Base-by-base conservation (phyloP, 2,888 invertebrate species). In the Teinopalpus imperialis region DNA sequence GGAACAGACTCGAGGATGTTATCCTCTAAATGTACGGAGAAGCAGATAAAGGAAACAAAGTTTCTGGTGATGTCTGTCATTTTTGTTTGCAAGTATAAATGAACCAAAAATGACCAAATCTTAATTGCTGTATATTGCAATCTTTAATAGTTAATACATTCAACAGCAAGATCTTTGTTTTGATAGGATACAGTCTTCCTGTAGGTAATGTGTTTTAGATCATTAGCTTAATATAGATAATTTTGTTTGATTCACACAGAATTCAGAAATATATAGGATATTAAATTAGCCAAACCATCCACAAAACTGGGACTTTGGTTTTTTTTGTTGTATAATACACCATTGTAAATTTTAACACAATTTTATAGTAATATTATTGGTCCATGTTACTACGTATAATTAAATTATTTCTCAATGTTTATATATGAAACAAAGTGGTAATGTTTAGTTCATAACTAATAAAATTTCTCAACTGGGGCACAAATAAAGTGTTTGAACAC, bases 91-190 rank as follows among this genome's bases (percentile, higher is more conserved):
- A 54, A 54, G 56, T 58, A 53, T 61, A 59, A 43, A 52, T 41
- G 53, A 66, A 67, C 70, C 71, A 75, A 76, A 74, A 71, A 67
- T 54, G 47, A 54, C 59, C 57, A 60, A 58, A 56, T 49, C 21
- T 42, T 41, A 39, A 39, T 42, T 46, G 48, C 46, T 40, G 24
- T 31, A 29, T 47, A 24, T 18, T 21, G 31, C 10, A 27, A 34
- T 18, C 34, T 51, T 42, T 39, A 43, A 46, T 49, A 48, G 48
- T 24, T 42, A 34, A 41, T 42, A n/a, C 13, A 4, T 27, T 32
- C 29, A 31, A 42, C n/a, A n/a, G n/a, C n/a, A n/a, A n/a, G n/a
- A n/a, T n/a, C n/a, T n/a, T n/a, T n/a, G n/a, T n/a, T n/a, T n/a
- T n/a, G n/a, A n/a, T n/a, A n/a, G n/a, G n/a, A n/a, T n/a, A n/a